Evolutionary conservation across 2,888 invertebrate species (phyloP).

Genomic region (Nineta flava): DNA sequence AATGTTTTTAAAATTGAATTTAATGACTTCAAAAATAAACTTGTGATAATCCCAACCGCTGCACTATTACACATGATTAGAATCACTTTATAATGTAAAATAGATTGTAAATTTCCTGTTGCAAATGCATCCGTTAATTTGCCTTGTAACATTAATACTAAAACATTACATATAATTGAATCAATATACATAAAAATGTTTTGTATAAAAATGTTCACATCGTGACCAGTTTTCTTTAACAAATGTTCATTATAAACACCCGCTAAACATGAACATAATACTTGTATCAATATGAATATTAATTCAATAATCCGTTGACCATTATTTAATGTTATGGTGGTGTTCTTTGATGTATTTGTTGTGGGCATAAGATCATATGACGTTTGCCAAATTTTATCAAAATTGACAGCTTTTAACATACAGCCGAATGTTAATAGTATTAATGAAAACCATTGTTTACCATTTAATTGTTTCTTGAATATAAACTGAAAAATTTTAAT

Average conservation of each 20-base stretch:
- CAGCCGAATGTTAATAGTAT: slow-evolving; percentile 74
- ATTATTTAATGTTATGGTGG: neutral
- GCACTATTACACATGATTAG: slow-evolving; percentile 80
- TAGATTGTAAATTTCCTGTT: slow-evolving; percentile 32
- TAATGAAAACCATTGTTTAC: slow-evolving; percentile 81
- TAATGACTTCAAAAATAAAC: slow-evolving; percentile 80
- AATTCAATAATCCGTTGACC: neutral
- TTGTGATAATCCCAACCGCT: slow-evolving; percentile 81
- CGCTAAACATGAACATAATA: slow-evolving; percentile 82
- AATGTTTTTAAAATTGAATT: slow-evolving; percentile 94
- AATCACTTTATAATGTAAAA: slow-evolving; percentile 54
- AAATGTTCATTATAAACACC: slow-evolving; percentile 94
- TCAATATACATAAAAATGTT: slow-evolving; percentile 92
- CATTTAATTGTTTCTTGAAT: slow-evolving; percentile 66
- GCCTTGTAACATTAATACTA: slow-evolving; percentile 50
- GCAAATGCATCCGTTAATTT: slow-evolving; percentile 44
- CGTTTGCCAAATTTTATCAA: slow-evolving; percentile 20
- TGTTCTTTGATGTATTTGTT: neutral
- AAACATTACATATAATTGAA: slow-evolving; percentile 81
- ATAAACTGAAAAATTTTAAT: slow-evolving; percentile 57
- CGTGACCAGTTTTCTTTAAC: slow-evolving; percentile 68
- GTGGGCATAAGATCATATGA: slow-evolving; percentile 7
- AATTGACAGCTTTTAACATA: slow-evolving; percentile 71
- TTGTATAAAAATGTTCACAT: slow-evolving; percentile 80
- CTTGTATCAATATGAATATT: slow-evolving; percentile 55